Evolutionary conservation across 2,888 invertebrate species (phyloP).

Genomic region (Cheilosia impressa): DNA sequence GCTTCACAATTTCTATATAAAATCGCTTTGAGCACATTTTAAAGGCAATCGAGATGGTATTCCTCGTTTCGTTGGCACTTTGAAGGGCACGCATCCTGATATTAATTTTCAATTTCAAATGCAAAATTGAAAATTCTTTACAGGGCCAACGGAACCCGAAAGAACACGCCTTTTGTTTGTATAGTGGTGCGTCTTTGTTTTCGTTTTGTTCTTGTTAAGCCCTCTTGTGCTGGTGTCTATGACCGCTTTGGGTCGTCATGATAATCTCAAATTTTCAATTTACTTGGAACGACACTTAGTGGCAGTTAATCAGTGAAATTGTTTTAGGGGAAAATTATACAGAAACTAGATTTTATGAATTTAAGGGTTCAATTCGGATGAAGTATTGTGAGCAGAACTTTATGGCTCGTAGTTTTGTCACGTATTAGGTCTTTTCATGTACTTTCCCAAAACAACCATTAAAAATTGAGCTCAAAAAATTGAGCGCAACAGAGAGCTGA

Average conservation of each 20-base stretch:
- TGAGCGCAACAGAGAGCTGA: no score
- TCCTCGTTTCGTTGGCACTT: constrained; percentile 23
- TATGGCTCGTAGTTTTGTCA: no score
- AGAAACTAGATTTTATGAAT: constrained; percentile 4
- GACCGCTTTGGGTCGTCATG: constrained; percentile 7
- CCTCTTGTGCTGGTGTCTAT: neutral
- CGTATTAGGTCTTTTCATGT: no score
- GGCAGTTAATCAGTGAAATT: constrained; percentile 23
- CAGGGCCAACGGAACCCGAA: neutral
- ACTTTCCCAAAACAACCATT: no score
- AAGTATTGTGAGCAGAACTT: no score
- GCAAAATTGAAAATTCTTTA: constrained; percentile 53
- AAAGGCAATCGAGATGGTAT: constrained; percentile 44
- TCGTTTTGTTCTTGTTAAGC: neutral
- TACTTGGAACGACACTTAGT: constrained; percentile 8
- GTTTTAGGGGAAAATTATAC: neutral
- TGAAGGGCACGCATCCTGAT: constrained; percentile 39
- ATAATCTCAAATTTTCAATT: constrained; percentile 39
- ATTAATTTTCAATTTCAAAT: constrained; percentile 66
- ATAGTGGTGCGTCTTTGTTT: constrained; percentile 25
- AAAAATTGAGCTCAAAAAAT: no score
- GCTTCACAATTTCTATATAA: constrained; percentile 53
- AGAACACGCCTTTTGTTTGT: constrained; percentile 26
- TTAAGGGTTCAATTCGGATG: no score
- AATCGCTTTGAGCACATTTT: constrained; percentile 54